Evolutionary conservation across 2,113 vertebrate genomes (phyloP), one percentile per base, ranked within the genome.

Genomic region (Isichthys henryi): DNA sequence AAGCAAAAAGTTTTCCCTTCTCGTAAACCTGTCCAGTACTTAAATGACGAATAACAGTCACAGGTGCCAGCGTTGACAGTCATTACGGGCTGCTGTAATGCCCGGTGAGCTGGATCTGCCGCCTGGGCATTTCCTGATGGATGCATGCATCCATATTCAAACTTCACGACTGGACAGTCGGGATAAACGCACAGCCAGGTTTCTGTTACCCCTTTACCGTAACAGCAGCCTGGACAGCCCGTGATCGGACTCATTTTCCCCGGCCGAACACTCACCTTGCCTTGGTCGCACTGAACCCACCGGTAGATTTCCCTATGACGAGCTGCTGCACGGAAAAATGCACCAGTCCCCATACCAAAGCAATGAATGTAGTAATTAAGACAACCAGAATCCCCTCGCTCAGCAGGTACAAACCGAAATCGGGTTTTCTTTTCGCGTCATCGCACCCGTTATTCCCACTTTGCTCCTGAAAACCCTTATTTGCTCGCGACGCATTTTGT

Each of bases 281-380:
- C 92, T 94, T 92, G 31, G 88, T 49, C 0, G 95, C 93, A 92
- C 94, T 95, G 90, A 96, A 96, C 3, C 95, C 95, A 0, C 93
- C 95, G 48, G 89, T 94, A n/a, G 93, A 91, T 58, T 90, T 93
- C 0, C 95, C 94, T 3, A 96, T 91, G 88, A 96, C 92, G 86
- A 96, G 96, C 92, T 95, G 95, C 90, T 94, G 94, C 46, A 96
- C 50, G 3, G 96, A 96, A 31, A 96, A 88, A 88, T 95, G 95
- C 91, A 96, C 95, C 3, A 96, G 93, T 89, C 86, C 93, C 96
- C 96, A 96, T 88, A 96, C 92, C 91, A 92, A 88, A 91, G 93
- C 88, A 87, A 96, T 91, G 91, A 96, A 96, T 89, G 93, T 93
- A 17, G 92, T 91, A 85, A 96, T 92, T 87, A 96, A 92, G 15